Evolutionary conservation across 2,888 invertebrate species (phyloP).

Genomic region (Coelinius sp.): DNA sequence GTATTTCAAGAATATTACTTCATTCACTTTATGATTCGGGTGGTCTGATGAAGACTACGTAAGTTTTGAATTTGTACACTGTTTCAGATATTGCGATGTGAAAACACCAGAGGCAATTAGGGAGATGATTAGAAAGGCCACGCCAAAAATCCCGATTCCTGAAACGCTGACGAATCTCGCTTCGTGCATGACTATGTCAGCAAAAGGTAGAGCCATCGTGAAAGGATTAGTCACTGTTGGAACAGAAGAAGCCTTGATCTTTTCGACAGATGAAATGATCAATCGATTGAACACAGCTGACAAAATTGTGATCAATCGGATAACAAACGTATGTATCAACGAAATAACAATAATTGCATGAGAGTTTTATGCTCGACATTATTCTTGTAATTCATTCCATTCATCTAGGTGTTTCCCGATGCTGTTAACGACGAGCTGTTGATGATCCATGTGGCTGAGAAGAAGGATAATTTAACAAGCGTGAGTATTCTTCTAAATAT

Average conservation of each 20-base stretch:
- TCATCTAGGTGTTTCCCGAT: background rate
- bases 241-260: background rate
- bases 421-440: background rate
- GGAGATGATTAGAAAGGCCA: background rate
- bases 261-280: background rate
- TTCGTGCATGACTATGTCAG: background rate
- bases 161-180: background rate
- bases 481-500: background rate
- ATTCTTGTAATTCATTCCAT: background rate
- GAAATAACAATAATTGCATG: background rate
- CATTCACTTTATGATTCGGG: too few relatives aligned
- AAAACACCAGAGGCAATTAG: background rate
- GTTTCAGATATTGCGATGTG: background rate
- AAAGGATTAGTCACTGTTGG: background rate
- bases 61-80: background rate
- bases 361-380: too few relatives aligned
- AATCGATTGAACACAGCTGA: background rate
- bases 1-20: background rate
- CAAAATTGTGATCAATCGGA: background rate
- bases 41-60: too few relatives aligned
- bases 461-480: background rate
- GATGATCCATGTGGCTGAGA: background rate
- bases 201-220: background rate
- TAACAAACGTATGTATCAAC: background rate
- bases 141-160: background rate